phyloP scores from a whole-genome alignment of 1,140 invertebrate species.

The Calliphora vicina region DNA sequence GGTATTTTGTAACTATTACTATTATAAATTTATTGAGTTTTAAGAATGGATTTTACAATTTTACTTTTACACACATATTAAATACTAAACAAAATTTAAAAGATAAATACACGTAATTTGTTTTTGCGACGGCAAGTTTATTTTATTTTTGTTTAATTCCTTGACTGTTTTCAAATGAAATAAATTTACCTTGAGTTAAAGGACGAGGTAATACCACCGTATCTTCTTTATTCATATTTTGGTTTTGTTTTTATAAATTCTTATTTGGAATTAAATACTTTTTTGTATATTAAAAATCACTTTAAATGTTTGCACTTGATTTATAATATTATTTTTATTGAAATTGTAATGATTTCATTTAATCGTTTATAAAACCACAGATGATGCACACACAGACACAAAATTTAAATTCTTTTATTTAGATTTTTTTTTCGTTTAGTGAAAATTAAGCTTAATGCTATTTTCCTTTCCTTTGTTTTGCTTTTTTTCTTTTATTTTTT shows the following conservation, averaged over 20 bases:
- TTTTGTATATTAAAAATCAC: no score
- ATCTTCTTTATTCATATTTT: conserved; percentile 55
- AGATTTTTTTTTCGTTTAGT: neutral
- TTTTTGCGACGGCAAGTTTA: no score
- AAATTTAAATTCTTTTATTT: neutral
- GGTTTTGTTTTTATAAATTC: neutral
- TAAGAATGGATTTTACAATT: no score
- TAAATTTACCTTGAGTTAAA: conserved; percentile 58
- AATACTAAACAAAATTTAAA: no score
- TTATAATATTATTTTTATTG: neutral
- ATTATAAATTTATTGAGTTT: no score
- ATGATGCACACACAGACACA: neutral
- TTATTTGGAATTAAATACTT: neutral
- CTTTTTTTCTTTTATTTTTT: neutral
- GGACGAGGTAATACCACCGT: conserved; percentile 50
- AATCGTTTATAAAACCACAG: neutral
- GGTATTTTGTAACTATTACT: no score
- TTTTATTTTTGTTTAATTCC: no score
- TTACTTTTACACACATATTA: no score
- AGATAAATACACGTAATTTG: no score
- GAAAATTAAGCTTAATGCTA: neutral
- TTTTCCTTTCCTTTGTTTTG: neutral
- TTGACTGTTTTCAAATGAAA: no score
- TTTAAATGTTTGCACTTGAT: neutral
- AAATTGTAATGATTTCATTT: neutral